Percentiles rank a stretch among this genome's conserved stretches.
Evolutionary conservation across 1,140 invertebrate species (phyloP).

Genomic region (Psix sp.): DNA sequence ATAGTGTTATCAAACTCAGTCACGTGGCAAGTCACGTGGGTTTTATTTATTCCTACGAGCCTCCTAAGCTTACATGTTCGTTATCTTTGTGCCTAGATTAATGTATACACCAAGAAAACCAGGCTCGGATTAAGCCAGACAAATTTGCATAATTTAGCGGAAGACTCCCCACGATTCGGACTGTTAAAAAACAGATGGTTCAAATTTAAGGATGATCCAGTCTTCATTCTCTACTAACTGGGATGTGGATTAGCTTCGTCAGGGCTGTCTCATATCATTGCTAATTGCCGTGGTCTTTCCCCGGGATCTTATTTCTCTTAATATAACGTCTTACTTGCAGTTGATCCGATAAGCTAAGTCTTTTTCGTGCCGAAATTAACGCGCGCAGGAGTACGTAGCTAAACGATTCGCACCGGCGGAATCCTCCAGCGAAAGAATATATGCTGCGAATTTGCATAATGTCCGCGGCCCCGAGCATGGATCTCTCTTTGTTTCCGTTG

Average conservation of each 20-base stretch:
- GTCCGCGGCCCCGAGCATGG: constrained; percentile 39
- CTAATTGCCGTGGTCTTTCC: constrained; percentile 29
- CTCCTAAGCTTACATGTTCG: no score
- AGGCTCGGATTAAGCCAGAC: no score
- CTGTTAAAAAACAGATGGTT: not conserved
- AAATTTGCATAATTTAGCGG: no score
- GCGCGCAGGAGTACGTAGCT: constrained; percentile 37
- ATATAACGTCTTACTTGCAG: constrained; percentile 50
- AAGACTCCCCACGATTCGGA: no score
- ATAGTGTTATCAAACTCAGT: no score
- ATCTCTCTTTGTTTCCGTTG: constrained; percentile 50
- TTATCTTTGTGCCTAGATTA: no score
- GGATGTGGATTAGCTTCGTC: constrained; percentile 9
- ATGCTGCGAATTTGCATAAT: constrained; percentile 60
- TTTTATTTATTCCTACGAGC: no score
- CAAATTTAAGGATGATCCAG: not conserved
- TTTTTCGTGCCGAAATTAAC: constrained; percentile 56
- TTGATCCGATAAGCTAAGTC: constrained; percentile 54
- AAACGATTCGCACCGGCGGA: constrained; percentile 49
- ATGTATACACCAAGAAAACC: no score
- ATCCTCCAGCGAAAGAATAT: constrained; percentile 56
- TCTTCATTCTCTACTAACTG: constrained; percentile 28
- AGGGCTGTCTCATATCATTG: constrained; percentile 16
- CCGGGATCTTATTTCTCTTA: constrained; percentile 40
- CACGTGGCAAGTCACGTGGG: no score